Evolutionary conservation across 1,140 invertebrate species (phyloP).

Genomic region (Aphidius gifuensis): DNA sequence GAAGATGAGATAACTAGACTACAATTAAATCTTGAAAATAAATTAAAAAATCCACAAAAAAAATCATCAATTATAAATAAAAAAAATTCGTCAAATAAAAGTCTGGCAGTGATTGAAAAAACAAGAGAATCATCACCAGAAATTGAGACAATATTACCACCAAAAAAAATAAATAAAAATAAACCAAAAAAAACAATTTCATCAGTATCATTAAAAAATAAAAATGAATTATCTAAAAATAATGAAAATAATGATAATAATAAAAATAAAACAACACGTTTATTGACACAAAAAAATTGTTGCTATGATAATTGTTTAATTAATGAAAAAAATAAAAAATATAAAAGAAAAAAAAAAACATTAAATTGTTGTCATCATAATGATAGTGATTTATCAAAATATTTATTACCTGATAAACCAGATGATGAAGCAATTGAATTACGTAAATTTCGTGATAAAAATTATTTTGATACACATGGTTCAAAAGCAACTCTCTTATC

Average conservation of each 20-base stretch:
- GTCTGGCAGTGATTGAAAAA: no score
- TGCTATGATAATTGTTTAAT: slow-evolving; percentile 3
- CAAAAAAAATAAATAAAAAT: neutral
- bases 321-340: slow-evolving; percentile 3
- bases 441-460: slow-evolving; percentile 41
- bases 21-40: neutral
- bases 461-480: slow-evolving; percentile 49
- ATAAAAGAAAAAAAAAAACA: slow-evolving; percentile 2
- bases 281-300: slow-evolving; percentile 15
- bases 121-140: slow-evolving; percentile 8
- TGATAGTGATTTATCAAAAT: slow-evolving; percentile 15
- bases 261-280: neutral
- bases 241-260: neutral
- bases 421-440: slow-evolving; percentile 28
- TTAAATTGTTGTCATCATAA: neutral
- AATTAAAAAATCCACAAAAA: slow-evolving; percentile 1
- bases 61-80: neutral
- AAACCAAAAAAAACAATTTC: slow-evolving; percentile 9
- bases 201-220: neutral
- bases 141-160: slow-evolving; percentile 16
- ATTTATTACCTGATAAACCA: slow-evolving; percentile 11
- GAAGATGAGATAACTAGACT: no score
- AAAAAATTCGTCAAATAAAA: neutral
- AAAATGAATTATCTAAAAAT: neutral
- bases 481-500: slow-evolving; percentile 32